A percentile compares a stretch with the other conserved stretches of the same genome.
phyloP scores from a whole-genome alignment of 2,888 invertebrate genomes.

The Oscheius sp. region DNA sequence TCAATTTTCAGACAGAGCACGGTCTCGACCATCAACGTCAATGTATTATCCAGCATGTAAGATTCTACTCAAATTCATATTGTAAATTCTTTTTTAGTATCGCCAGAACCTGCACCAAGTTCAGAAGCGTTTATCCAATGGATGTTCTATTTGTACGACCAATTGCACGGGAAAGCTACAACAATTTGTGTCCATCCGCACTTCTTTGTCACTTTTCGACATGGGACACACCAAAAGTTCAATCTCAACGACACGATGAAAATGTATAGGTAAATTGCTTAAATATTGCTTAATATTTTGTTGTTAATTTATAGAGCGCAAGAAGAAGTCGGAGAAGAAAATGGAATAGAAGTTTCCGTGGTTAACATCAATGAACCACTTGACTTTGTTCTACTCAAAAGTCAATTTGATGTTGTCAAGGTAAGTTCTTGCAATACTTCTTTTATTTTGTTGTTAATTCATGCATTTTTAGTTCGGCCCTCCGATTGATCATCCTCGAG shows the following conservation, averaged over 20 bases:
- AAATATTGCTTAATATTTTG: constrained; percentile 41
- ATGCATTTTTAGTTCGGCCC: constrained; percentile 46
- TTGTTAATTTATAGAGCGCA: constrained; percentile 42
- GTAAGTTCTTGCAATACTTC: constrained; percentile 48
- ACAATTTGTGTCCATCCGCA: constrained; percentile 43
- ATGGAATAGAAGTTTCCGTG: constrained; percentile 39
- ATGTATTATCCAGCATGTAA: constrained; percentile 39
- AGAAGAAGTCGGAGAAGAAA: constrained; percentile 39
- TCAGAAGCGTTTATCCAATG: constrained; percentile 41
- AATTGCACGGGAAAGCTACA: constrained; percentile 45
- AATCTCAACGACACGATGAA: constrained; percentile 43
- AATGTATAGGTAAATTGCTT: constrained; percentile 44
- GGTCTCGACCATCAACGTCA: constrained; percentile 40
- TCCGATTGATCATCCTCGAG: constrained; percentile 38
- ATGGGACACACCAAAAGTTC: constrained; percentile 46
- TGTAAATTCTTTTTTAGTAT: constrained; percentile 44
- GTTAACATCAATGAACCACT: constrained; percentile 47
- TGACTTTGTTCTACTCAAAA: constrained; percentile 46
- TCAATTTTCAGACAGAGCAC: too few relatives aligned
- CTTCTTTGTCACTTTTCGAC: constrained; percentile 47
- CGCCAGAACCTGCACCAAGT: constrained; percentile 49
- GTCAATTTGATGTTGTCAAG: constrained; percentile 44
- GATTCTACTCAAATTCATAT: constrained; percentile 41
- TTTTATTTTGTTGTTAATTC: constrained; percentile 52
- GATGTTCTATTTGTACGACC: constrained; percentile 44